Evolutionary conservation across 2,888 invertebrate species (phyloP).

Genomic region (Drosophila niveifrons): DNA sequence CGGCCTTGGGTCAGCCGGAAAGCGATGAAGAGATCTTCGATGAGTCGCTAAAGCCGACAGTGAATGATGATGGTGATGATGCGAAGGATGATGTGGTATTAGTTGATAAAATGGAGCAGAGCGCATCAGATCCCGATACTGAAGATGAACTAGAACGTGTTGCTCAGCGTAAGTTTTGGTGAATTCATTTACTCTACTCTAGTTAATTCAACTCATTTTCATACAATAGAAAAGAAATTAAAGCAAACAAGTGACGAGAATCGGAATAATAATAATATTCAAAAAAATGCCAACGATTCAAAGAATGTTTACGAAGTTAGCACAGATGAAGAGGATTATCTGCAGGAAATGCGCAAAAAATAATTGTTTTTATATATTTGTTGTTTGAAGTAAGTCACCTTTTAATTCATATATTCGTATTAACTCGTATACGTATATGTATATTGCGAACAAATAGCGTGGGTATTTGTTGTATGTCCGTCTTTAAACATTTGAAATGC

Average conservation of each 20-base stretch:
- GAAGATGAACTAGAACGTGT: conserved; percentile 83
- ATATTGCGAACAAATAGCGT: background rate
- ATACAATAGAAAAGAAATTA: conserved; percentile 38
- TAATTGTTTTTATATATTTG: conserved; percentile 14
- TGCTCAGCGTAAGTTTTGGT: conserved; percentile 52
- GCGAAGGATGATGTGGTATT: conserved; percentile 1
- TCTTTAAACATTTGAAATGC: background rate
- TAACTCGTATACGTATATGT: background rate
- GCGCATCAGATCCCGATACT: conserved; percentile 80
- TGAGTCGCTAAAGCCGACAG: conserved; percentile 59
- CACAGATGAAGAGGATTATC: conserved; percentile 84
- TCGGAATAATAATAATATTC: conserved; percentile 3
- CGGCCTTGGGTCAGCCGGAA: conserved; percentile 72
- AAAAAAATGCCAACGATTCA: conserved; percentile 7
- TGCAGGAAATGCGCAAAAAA: conserved; percentile 45
- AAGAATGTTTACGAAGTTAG: conserved; percentile 76
- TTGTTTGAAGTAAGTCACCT: conserved; percentile 2
- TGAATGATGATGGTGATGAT: conserved; percentile 2
- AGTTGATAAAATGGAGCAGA: conserved; percentile 8
- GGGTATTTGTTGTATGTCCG: background rate
- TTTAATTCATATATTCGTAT: conserved; percentile 3
- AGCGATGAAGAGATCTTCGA: conserved; percentile 84
- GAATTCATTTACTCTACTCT: background rate
- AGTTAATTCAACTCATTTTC: background rate
- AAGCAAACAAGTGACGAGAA: conserved; percentile 18